Conservation (phyloP, 1,140 invertebrate genomes). For the Alviniconcha marisindica region DNA sequence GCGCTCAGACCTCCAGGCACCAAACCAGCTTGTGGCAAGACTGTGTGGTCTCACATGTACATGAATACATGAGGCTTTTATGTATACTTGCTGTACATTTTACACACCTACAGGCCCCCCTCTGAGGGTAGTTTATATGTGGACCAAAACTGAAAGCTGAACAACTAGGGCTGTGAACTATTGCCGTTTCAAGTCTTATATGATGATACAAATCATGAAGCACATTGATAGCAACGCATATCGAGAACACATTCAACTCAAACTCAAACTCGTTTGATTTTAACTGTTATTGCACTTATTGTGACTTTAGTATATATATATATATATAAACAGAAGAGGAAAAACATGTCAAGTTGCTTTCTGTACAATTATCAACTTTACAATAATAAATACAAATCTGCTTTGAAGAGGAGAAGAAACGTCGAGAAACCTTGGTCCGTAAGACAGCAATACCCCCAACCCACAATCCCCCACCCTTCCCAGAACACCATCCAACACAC, state of each 20-base stretch:
- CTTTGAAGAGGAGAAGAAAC: neutral
- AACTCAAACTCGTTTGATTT: conserved; percentile 1
- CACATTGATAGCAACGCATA: too few species aligned
- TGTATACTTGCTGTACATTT: too few species aligned
- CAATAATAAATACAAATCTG: conserved; percentile 8
- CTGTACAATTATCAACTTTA: conserved; percentile 1
- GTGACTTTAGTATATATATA: neutral
- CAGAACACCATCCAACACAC: neutral
- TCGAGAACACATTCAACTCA: neutral
- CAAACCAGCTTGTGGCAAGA: too few species aligned
- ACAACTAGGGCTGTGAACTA: too few species aligned
- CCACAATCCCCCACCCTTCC: neutral
- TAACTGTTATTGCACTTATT: conserved; percentile 8
- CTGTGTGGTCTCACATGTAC: too few species aligned
- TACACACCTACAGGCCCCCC: too few species aligned
- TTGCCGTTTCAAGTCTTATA: too few species aligned
- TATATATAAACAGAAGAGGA: neutral
- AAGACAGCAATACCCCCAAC: neutral
- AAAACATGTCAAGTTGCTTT: neutral
- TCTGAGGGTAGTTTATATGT: too few species aligned
- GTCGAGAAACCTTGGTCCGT: conserved; percentile 3
- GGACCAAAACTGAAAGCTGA: too few species aligned
- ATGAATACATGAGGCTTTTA: too few species aligned
- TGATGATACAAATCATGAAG: too few species aligned
- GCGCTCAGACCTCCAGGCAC: too few species aligned